Evolutionary conservation across 2,888 invertebrate species (phyloP).

Genomic region (Trichacis sp.): DNA sequence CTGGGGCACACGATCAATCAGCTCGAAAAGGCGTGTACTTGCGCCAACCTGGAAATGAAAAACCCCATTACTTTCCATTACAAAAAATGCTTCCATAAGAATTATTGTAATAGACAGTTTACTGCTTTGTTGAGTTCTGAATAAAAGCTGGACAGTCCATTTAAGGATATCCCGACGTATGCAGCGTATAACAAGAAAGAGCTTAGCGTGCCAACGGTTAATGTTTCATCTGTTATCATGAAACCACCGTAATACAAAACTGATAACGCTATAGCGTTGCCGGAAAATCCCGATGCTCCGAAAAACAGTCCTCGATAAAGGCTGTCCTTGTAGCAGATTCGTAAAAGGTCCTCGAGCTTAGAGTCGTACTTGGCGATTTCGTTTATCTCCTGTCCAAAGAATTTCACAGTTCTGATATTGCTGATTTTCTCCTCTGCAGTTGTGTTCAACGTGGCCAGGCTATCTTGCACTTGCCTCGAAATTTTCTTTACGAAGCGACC

Average conservation of each 20-base stretch:
- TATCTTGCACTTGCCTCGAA: constrained; percentile 83
- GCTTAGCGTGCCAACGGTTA: constrained; percentile 89
- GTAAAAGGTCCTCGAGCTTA: constrained; percentile 79
- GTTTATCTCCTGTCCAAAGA: constrained; percentile 86
- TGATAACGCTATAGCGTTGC: constrained; percentile 89
- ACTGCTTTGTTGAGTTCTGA: constrained; percentile 93
- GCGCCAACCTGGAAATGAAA: constrained; percentile 74
- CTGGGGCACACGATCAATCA: constrained; percentile 82
- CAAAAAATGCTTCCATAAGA: no score
- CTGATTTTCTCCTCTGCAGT: constrained; percentile 90
- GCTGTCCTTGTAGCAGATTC: constrained; percentile 88
- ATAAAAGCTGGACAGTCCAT: constrained; percentile 92
- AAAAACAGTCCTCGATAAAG: constrained; percentile 90
- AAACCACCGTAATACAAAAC: constrained; percentile 93
- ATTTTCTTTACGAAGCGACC: constrained; percentile 88
- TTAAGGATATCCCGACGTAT: constrained; percentile 91
- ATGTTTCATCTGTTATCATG: constrained; percentile 83
- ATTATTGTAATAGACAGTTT: no score
- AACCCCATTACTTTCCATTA: no score
- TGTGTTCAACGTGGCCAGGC: constrained; percentile 72
- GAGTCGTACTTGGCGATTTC: constrained; percentile 80
- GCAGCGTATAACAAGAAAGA: constrained; percentile 95
- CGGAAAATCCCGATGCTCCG: constrained; percentile 89
- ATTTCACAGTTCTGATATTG: constrained; percentile 93
- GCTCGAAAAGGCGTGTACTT: constrained; percentile 88